Conservation (phyloP, 2,888 invertebrate genomes). For the Argyresthia albistria region DNA sequence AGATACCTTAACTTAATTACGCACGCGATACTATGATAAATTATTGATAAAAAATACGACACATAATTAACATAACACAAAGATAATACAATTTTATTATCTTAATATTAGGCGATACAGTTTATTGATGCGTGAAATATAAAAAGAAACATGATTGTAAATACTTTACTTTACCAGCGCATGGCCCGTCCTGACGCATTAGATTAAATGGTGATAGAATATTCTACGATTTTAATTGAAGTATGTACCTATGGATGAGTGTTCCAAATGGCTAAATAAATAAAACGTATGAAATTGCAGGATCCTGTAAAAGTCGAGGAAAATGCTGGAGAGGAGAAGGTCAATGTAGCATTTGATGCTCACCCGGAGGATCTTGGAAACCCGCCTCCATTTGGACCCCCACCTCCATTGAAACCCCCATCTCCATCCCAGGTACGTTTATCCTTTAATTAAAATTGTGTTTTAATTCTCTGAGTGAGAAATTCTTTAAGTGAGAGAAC, state of each 20-base stretch:
- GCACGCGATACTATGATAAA: no score
- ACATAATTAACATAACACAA: no score
- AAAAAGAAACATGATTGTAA: not conserved
- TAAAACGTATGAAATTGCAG: not conserved
- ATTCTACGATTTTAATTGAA: not conserved
- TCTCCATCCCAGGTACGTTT: not conserved
- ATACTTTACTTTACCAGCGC: not conserved
- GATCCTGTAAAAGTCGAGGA: not conserved
- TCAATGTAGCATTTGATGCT: slow-evolving; percentile 3
- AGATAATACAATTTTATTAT: no score
- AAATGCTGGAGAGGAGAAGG: not conserved
- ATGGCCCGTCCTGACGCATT: not conserved
- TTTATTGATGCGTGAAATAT: not conserved
- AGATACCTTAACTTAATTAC: no score
- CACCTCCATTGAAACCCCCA: not conserved
- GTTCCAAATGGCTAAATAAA: not conserved
- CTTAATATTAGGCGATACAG: no score
- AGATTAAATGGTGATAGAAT: not conserved
- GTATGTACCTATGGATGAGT: not conserved
- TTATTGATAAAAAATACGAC: no score
- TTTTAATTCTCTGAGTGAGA: no score
- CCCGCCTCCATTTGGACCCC: not conserved
- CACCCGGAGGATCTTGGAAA: not conserved
- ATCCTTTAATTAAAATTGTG: no score
- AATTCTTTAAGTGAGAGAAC: no score